Evolutionary conservation across 37 sponge, comb jelly and placozoan genomes (phyloP).

Genomic region (Agelas oroides): DNA sequence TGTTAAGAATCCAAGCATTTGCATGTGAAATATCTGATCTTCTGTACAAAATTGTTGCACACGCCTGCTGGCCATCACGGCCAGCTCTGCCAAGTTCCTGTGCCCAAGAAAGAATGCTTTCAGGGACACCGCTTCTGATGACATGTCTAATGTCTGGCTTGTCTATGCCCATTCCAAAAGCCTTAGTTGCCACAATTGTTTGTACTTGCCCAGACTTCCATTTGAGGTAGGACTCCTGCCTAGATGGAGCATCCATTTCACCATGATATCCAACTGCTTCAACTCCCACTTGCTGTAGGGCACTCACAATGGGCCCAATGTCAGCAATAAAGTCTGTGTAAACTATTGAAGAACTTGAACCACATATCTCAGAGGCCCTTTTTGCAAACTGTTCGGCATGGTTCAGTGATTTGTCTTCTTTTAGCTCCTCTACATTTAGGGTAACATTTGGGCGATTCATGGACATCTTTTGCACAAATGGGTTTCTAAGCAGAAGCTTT

Average conservation of each 20-base stretch:
- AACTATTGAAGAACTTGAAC: background rate
- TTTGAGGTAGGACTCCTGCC: conserved; percentile 15
- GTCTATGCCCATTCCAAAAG: conserved; percentile 40
- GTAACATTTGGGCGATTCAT: background rate
- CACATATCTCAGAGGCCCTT: background rate
- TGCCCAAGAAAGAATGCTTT: conserved; percentile 15
- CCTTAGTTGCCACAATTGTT: conserved; percentile 28
- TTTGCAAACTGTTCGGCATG: background rate
- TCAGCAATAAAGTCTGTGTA: no score
- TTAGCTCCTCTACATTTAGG: background rate
- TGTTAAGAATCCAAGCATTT: conserved; percentile 23
- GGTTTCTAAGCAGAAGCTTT: no score
- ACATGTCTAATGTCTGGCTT: conserved; percentile 34
- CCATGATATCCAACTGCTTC: conserved; percentile 28
- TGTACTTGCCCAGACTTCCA: conserved; percentile 34
- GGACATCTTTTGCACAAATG: no score
- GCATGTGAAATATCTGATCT: no score
- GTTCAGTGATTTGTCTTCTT: background rate
- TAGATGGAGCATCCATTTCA: conserved; percentile 27
- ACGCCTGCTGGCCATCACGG: conserved; percentile 11
- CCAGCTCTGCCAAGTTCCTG: conserved; percentile 17
- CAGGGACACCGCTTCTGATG: conserved; percentile 1
- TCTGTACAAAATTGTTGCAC: no score
- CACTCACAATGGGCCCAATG: conserved; percentile 24
- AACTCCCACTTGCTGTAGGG: background rate